phyloP scores from a whole-genome alignment of 1,140 invertebrate species.

The Parasteatoda tepidariorum region DNA sequence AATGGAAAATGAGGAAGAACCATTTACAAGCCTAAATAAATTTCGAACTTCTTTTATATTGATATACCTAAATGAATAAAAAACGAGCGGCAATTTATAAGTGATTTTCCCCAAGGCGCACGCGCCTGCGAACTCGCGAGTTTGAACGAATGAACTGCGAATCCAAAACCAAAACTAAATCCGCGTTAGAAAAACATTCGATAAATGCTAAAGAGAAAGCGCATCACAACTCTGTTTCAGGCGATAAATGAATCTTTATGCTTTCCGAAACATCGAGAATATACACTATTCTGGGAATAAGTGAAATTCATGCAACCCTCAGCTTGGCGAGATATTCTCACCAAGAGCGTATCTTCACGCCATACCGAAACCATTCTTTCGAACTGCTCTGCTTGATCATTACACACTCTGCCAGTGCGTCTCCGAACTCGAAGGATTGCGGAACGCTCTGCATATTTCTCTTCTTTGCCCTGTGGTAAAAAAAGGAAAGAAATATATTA shows the following conservation, averaged over 20 bases:
- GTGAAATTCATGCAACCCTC: slow-evolving; percentile 1
- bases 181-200: background rate
- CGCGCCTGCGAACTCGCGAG: background rate
- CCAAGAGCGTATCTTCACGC: slow-evolving; percentile 13
- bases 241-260: background rate
- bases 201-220: too few species aligned
- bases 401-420: slow-evolving; percentile 5
- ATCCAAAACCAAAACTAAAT: background rate
- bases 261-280: background rate
- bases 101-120: too few species aligned
- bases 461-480: too few species aligned
- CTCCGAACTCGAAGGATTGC: slow-evolving; percentile 19
- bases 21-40: too few species aligned
- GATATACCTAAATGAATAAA: too few species aligned
- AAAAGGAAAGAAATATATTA: background rate
- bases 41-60: too few species aligned
- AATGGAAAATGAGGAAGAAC: too few species aligned
- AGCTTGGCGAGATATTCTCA: slow-evolving; percentile 34
- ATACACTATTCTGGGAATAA: background rate
- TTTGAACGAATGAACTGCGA: background rate
- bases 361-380: slow-evolving; percentile 6
- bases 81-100: too few species aligned
- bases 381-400: slow-evolving; percentile 11
- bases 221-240: background rate
- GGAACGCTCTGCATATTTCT: background rate